Base-by-base conservation (phyloP, 1,140 invertebrate genomes). In the Calliopsis andreniformis region DNA sequence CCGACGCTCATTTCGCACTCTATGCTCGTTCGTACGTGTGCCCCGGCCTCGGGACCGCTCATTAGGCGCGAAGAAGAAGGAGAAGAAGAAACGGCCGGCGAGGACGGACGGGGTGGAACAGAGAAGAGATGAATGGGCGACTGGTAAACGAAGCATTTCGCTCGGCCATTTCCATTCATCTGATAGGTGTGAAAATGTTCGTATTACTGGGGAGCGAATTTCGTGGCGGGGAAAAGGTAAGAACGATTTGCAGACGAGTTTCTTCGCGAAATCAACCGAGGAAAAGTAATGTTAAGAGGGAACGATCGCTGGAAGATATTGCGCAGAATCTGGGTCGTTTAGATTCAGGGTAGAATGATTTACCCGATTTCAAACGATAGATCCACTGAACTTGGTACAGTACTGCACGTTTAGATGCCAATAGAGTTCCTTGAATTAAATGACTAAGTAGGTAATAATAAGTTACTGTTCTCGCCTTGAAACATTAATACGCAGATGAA, bases 1-100 rank as follows among this genome's bases (percentile, higher is more conserved):
- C 80, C 70, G 58, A 80, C 79, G 79, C 75, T 85, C 82, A 85
- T 84, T 85, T 85, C 68, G 71, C 84, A 72, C 83, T 76, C 83
- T 75, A 55, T 51, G 76, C 53, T 43, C 51, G 55, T 70, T 67
- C 66, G 66, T 77, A 66, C 64, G 71, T 78, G 61, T 51, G 59
- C 66, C 71, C 64, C 55, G 58, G 53, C 61, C 28, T 72, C 35
- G 67, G 42, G 75, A 61, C 70, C 35, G 76, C 80, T 83, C 75
- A 83, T 79, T 79, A 76, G 45, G 42, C 61, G 66, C n/a, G 30
- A 35, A 75, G 62, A 35, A n/a, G 45, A 53, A 68, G 32, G 43
- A 49, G n/a, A 18, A 58, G 62, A 70, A 43, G 51, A 76, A 63
- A 58, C 63, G 42, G 63, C 1, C 16, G 73, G 20, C 18, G 42